Evolutionary conservation across 37 sponge, comb jelly and placozoan genomes (phyloP), one percentile per base, ranked within the genome.

Genomic region (Hormiphora californensis): DNA sequence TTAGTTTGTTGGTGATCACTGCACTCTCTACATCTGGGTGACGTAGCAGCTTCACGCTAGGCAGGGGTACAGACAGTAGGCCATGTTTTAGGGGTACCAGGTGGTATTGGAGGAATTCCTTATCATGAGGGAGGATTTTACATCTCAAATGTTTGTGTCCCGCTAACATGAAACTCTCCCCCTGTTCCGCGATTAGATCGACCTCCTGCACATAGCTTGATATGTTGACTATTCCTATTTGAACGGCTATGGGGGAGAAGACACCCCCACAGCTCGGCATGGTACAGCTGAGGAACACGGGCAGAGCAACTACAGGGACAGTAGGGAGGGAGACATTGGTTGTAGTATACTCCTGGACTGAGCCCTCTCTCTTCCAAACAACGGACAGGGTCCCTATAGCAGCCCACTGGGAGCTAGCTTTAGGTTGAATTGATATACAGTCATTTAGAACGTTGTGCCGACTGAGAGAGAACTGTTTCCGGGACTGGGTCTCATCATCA

Each of bases 171-270:
- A 93, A 95, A 35, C 89, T 87, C 2, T 92, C 92, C 38, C 90
- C 91, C 38, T 87, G 85, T 5, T 89, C 88, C 36, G 93, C 86
- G 35, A 88, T 88, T 41, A 86, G 89, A 62, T 95, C 96, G 59
- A 93, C 87, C 61, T 95, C 96, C 44, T 95, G 96, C 0, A 95
- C 92, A 46, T 89, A 69, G 15, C 54, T 9, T 54, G 91, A 88
- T 36, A 86, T 89, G 87, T 93, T 95, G 36, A 88, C 69, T 0
- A 95, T 54, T n/a, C 81, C 40, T 1, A 73, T 43, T 23, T 36
- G 41, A n/a, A 73, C 39, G 1, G 46, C 40, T 8, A 73, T 32
- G 0, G 81, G 81, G 25, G 21, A n/a, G 81, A 73, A 73, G 1
- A 73, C 46, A 1, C 46, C 21, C 22, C 81, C 81, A 28, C 21